Evolutionary conservation across 2,888 invertebrate genomes (phyloP), one percentile per base, ranked within the genome.

Genomic region (Cryptocheilus praepositus): DNA sequence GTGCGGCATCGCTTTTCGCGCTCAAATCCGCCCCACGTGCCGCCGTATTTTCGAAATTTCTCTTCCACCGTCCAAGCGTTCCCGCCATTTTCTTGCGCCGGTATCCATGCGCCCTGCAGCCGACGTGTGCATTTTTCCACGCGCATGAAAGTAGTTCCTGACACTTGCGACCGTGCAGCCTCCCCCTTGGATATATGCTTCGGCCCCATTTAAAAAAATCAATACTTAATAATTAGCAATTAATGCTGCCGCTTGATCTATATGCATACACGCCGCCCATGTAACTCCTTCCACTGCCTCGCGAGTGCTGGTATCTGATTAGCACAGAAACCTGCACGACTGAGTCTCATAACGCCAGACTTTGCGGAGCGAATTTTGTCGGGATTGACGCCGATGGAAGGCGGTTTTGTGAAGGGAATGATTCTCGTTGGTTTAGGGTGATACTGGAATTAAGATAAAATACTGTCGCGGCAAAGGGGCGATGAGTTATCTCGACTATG

Each of bases 201-300:
- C 75, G 80, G 73, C 79, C 81, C 81, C 81, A 79, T 84, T 85
- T 81, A 82, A 84, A 86, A 86, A 88, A 88, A 88, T 88, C 88
- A 88, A 88, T 88, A 88, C 86, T 84, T 83, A 85, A 88, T 86
- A 87, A 88, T 88, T 86, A 87, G 83, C 84, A 86, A 87, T 88
- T 87, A 87, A 87, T 83, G 81, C 67, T 36, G 36, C 36, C 36
- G 36, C 11, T 36, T 11, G 36, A 36, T 36, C 36, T 36, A 36
- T 36, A 36, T 36, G 61, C 63, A 73, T 70, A 66, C 64, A 67
- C 61, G 57, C 55, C 54, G 36, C 55, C 16, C 49, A 21, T 22
- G n/a, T 51, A 54, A 25, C 43, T 54, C 52, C 21, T 21, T 4
- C 22, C 16, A 19, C 43, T 18, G 21, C 52, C 43, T 51, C 52